Evolutionary conservation across 2,113 vertebrate genomes (phyloP).

Genomic region (Apteryx mantelli): DNA sequence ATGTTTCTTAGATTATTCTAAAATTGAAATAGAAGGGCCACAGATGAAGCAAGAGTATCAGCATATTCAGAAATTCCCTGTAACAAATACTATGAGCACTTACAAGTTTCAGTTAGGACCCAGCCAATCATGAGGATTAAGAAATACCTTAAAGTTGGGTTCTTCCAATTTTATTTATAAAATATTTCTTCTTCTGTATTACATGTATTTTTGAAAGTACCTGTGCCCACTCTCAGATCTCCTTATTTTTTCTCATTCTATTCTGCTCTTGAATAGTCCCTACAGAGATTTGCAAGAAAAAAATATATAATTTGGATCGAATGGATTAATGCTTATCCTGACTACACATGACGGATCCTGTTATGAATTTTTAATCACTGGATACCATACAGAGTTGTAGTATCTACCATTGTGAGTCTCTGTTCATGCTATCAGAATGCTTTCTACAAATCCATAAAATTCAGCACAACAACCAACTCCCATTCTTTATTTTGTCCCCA

Average conservation of each 20-base stretch:
- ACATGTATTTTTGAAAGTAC: background rate
- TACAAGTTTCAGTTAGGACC: background rate
- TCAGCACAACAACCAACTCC: background rate
- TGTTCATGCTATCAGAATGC: background rate
- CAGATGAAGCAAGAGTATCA: background rate
- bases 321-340: background rate
- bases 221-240: background rate
- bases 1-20: background rate
- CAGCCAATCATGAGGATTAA: background rate
- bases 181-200: background rate
- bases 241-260: background rate
- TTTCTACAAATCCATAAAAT: background rate
- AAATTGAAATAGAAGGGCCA: background rate
- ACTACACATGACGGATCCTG: background rate
- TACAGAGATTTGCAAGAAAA: background rate
- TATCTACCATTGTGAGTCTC: background rate
- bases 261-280: background rate
- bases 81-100: background rate
- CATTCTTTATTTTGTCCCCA: background rate
- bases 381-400: background rate
- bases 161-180: background rate
- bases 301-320: background rate
- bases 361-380: background rate
- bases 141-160: background rate
- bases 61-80: background rate